Base-by-base conservation (phyloP, 2,113 vertebrate species). In the Seriola dumerili region DNA sequence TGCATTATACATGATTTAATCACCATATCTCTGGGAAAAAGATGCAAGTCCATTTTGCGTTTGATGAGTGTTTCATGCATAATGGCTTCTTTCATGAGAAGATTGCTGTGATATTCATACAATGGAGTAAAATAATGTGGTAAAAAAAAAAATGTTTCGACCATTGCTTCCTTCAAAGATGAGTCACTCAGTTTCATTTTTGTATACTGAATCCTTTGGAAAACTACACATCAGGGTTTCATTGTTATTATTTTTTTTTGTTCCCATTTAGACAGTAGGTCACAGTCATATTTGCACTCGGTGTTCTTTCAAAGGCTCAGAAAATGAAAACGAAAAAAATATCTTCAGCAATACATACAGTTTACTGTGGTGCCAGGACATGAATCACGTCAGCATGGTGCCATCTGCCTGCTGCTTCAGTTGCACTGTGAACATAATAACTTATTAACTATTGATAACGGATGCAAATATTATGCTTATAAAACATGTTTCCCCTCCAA, bases 1-100 rank as follows among this genome's bases (percentile, higher is more conserved):
- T 90, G 74, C 87, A 91, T 91, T 93, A 92, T 88, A 86, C 85
- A 91, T 91, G 85, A 88, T 89, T 89, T 83, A 86, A 93, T 94
- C 87, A 92, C 79, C 89, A 89, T 88, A 79, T 87, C 78, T 85
- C 66, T 13, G n/a, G 62, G 77, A 73, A 23, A 68, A 73, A 62
- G 80, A 91, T 78, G 69, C 70, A 16, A 29, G 44, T 55, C 70
- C 67, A 61, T 85, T 87, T 55, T 7, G 52, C 11, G 3, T 89
- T 85, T 89, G 78, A 91, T 91, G 76, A 90, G 76, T 25, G 16
- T 82, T 72, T 73, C 3, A 5, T 58, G 69, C 77, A 87, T 88
- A 91, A 89, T 88, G 71, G 54, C 23, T 78, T 70, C 52, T 80
- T 84, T 63, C 48, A 68, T n/a, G 29, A 72, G 48, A 76, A 71